These are phyloP conservation scores for Erinaceus europaeus DNA, from an alignment of 2,113 vertebrate species.

Conservation along the genomic window DNA sequence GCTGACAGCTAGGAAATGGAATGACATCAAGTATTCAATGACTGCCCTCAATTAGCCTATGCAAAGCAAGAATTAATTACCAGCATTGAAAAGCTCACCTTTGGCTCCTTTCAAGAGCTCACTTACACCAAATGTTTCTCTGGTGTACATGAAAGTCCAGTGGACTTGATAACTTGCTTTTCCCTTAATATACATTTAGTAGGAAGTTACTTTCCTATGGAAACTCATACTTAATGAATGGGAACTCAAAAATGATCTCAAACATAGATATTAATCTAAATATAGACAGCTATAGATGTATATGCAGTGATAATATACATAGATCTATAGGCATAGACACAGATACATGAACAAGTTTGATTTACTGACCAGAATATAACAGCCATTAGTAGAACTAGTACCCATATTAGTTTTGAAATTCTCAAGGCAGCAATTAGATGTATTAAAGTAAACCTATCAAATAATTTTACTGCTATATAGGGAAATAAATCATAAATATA, in stretches of 20 bases:
- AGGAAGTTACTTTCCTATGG: neutral
- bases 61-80: constrained; percentile 90
- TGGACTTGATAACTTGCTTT: constrained; percentile 63
- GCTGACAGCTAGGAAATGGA: constrained; percentile 84
- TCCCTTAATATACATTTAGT: neutral
- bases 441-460: constrained; percentile 60
- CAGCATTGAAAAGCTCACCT: constrained; percentile 82
- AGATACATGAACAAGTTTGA: neutral
- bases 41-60: constrained; percentile 91
- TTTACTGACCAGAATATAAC: neutral
- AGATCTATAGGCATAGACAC: neutral
- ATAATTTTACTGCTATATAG: constrained; percentile 48
- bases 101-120: constrained; percentile 80
- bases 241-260: neutral
- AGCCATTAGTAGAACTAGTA: neutral
- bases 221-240: constrained; percentile 56
- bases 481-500: constrained; percentile 61
- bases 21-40: constrained; percentile 84
- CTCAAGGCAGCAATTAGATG: constrained; percentile 43
- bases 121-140: constrained; percentile 72
- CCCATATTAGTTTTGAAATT: constrained; percentile 14
- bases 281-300: neutral
- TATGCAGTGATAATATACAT: neutral
- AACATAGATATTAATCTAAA: neutral
- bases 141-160: constrained; percentile 71